Evolutionary conservation across 2,888 invertebrate genomes (phyloP).

Genomic region (Frankliniella intonsa): DNA sequence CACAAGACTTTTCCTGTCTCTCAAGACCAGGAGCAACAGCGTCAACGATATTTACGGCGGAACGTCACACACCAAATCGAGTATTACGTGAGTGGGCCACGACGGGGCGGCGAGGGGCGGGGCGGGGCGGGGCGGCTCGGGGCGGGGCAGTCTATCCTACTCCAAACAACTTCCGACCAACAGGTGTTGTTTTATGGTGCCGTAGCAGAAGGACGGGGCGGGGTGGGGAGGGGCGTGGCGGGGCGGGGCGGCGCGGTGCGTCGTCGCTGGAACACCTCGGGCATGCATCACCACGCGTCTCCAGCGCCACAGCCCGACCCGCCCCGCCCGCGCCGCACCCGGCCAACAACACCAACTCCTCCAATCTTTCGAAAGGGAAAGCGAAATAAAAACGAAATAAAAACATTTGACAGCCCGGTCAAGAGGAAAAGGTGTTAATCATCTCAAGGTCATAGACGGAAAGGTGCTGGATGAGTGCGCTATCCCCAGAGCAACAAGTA

Average conservation of each 20-base stretch:
- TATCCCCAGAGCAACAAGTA: too few species aligned
- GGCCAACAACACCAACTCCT: slow-evolving; percentile 30
- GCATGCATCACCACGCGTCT: slow-evolving; percentile 28
- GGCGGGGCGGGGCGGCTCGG: slow-evolving; percentile 29
- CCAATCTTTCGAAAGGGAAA: slow-evolving; percentile 30
- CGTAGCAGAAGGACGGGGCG: background rate
- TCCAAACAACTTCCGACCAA: too few species aligned
- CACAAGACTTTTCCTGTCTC: too few species aligned
- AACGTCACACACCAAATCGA: too few species aligned
- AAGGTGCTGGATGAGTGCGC: slow-evolving; percentile 32
- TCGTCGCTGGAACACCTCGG: slow-evolving; percentile 30
- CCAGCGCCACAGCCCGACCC: slow-evolving; percentile 23
- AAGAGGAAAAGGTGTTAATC: too few species aligned
- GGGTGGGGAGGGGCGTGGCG: slow-evolving; percentile 28
- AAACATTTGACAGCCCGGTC: too few species aligned
- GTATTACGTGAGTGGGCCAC: too few species aligned
- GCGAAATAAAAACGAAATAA: background rate
- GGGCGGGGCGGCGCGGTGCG: slow-evolving; percentile 31
- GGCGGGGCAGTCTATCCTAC: slow-evolving; percentile 31
- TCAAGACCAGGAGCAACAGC: too few species aligned
- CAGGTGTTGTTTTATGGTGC: background rate
- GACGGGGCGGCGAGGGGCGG: too few species aligned
- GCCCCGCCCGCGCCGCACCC: slow-evolving; percentile 8
- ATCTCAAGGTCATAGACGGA: slow-evolving; percentile 18
- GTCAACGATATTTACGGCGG: too few species aligned